A percentile compares a stretch with the other conserved stretches of the same genome.
phyloP scores from a whole-genome alignment of 2,113 vertebrate genomes.

The Ellobius talpinus region DNA sequence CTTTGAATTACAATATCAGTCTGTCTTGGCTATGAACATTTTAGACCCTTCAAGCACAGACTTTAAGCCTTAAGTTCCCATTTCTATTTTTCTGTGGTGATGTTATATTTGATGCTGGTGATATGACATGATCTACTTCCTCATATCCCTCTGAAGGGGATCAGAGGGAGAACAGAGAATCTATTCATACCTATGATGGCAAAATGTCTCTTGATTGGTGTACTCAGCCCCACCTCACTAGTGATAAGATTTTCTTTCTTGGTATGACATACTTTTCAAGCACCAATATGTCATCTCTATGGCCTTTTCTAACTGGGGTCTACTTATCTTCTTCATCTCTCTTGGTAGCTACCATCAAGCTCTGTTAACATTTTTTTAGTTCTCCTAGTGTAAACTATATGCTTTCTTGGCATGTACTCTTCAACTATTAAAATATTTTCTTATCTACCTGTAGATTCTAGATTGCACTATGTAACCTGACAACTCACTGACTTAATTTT shows the following conservation, averaged over 20 bases:
- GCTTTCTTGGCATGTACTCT: not conserved
- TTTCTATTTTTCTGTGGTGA: not conserved
- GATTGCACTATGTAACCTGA: accelerated
- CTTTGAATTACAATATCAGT: not conserved
- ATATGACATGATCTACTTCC: not conserved
- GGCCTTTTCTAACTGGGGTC: not conserved
- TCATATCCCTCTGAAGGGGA: not conserved
- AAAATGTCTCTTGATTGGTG: not conserved
- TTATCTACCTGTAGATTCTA: not conserved
- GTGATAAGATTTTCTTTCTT: not conserved
- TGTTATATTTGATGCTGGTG: not conserved
- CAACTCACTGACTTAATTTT: not conserved
- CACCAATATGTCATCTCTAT: accelerated
- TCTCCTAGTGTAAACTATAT: not conserved
- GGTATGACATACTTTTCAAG: not conserved
- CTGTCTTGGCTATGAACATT: not conserved
- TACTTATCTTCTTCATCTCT: not conserved
- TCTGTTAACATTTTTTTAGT: not conserved
- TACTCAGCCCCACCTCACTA: not conserved
- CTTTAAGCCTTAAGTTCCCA: not conserved
- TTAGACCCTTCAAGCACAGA: not conserved
- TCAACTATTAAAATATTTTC: not conserved
- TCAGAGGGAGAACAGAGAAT: not conserved
- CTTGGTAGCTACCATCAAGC: not conserved
- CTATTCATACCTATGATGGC: not conserved